Base-by-base conservation (phyloP, 53 echinoderm and acorn worm species). In the Hippasteria phrygiana region DNA sequence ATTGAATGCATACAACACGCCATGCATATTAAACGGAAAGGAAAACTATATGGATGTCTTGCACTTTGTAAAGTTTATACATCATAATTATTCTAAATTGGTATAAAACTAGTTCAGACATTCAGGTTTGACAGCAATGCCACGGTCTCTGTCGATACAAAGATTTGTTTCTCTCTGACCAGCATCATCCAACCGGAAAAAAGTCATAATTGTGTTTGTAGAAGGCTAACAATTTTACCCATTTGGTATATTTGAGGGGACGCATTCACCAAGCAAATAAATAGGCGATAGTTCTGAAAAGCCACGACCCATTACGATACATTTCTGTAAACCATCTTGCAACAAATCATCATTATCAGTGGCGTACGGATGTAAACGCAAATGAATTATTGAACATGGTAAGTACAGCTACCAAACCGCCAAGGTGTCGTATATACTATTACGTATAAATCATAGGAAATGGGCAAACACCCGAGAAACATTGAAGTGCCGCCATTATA, bases 381-480 rank as follows among this genome's bases (percentile, higher is more conserved):
- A 73, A 27, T 79, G 79, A 79, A 79, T 79, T 79, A 79, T 79
- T 79, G 79, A 59, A 55, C 74, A 26, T 24, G 26, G 40, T 24
- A 79, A 79, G 62, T 27, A 14, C 39, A 79, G 40, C n/a, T 56
- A 3, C 40, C 62, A 33, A 42, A 79, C 28, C 39, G 29, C 4
- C 39, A 26, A 55, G 26, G 39, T 55, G 46, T 79, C 56, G 38
- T 38, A 40, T n/a, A n/a, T n/a, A n/a, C 26, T 22, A 56, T 38
- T 37, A n/a, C 79, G 56, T 56, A 56, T 55, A 73, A 79, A 79
- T 55, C 42, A 62, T 39, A 56, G 14, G 37, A 36, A 59, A 27
- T 12, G 39, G 33, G 26, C 14, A 67, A 67, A 67, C 69, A 67
- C 69, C 36, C 1, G 14, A 67, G 34, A 33, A 31, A 33, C 69